Percentiles rank a stretch among this genome's conserved stretches.
Conservation (phyloP, 2,113 vertebrate species). For the Ondatra zibethicus region DNA sequence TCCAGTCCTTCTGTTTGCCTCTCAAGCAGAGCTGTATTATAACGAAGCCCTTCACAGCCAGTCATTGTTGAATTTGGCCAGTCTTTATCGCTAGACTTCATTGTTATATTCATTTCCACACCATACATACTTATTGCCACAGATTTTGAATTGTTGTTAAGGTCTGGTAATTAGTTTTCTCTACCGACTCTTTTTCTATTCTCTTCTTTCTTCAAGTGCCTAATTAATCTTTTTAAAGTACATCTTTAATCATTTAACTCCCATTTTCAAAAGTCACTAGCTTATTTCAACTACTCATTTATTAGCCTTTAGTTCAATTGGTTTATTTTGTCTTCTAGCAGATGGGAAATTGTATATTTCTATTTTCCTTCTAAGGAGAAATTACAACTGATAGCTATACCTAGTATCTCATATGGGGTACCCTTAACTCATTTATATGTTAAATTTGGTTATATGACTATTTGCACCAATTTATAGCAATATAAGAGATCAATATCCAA, state of each 20-base stretch:
- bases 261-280: constrained; percentile 30
- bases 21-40: not conserved
- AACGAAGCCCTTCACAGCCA: not conserved
- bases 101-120: not conserved
- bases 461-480: not conserved
- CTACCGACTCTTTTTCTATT: not conserved
- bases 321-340: not conserved
- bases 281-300: not conserved
- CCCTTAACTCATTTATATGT: not conserved
- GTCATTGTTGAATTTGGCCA: not conserved
- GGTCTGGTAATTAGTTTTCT: not conserved
- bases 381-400: not conserved
- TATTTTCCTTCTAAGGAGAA: not conserved
- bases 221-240: not conserved
- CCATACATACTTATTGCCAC: not conserved
- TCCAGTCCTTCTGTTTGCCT: not conserved
- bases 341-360: not conserved
- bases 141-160: not conserved
- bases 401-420: not conserved
- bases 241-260: constrained; percentile 18
- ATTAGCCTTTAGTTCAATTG: not conserved
- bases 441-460: constrained; percentile 14
- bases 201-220: not conserved
- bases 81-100: not conserved
- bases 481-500: not conserved